phyloP scores from a whole-genome alignment of 2,113 vertebrate species.

The Mesembrinibis cayennensis region DNA sequence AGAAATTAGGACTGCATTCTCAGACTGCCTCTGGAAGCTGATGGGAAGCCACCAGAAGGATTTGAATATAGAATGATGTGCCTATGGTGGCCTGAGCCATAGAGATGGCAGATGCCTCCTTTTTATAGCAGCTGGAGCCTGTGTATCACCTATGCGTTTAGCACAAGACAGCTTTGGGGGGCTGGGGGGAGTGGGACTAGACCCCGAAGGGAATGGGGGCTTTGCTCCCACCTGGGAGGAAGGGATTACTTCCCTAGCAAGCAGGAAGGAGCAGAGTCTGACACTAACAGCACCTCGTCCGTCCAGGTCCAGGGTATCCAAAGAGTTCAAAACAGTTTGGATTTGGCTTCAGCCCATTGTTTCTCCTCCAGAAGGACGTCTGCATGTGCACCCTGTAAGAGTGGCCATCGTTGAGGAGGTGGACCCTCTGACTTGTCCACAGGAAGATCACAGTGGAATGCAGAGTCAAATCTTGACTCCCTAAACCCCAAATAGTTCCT shows the following conservation, averaged over 20 bases:
- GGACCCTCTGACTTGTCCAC: not conserved
- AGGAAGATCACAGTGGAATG: not conserved
- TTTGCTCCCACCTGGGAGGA: not conserved
- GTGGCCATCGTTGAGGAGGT: fast-evolving
- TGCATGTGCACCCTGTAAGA: not conserved
- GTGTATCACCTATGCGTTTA: not conserved
- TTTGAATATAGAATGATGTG: not conserved
- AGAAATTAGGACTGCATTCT: not conserved
- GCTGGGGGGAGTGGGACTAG: not conserved
- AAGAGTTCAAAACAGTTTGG: not conserved
- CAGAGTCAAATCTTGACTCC: not conserved
- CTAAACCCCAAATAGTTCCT: not conserved
- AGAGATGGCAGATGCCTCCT: not conserved
- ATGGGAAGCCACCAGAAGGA: not conserved
- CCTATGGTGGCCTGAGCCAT: not conserved
- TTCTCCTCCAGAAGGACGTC: not conserved
- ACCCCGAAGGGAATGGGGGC: not conserved
- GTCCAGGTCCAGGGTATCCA: not conserved
- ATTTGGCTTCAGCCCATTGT: not conserved
- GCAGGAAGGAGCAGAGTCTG: not conserved
- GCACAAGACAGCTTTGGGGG: not conserved
- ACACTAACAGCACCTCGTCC: no score
- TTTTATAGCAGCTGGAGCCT: not conserved
- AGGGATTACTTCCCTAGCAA: not conserved
- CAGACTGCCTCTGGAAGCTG: not conserved